Base-by-base conservation (phyloP, 1,140 invertebrate genomes). In the Pseudomyrmex cubaensis region DNA sequence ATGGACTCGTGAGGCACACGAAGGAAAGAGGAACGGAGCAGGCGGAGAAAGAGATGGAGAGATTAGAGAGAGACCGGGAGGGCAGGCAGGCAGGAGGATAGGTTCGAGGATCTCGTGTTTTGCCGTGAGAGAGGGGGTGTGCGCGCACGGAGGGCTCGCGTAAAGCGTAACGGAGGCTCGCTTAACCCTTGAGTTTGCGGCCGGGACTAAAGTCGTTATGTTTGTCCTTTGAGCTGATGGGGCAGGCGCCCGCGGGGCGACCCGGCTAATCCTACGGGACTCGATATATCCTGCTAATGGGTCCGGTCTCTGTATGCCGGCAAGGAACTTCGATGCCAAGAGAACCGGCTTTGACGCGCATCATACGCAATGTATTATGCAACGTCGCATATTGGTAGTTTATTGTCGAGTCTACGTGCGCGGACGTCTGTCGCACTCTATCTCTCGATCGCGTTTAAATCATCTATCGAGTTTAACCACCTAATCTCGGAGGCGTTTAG, bases 131-230 rank as follows among this genome's bases (percentile, higher is more conserved):
- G 73, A 17, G 48, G 15, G 74, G 50, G 61, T 66, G 80, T 73
- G 63, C 63, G 50, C 62, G 76, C 67, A 67, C 62, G 46, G 20
- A 22, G 84, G 87, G 91, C 90, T 89, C 87, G 87, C 82, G 91
- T 90, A 90, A 90, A 92, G 90, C 91, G 91, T 90, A 90, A 91
- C 90, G 90, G 92, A 92, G 91, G 87, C 91, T 90, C 90, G 92
- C 93, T 94, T 94, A 94, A 94, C 93, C 93, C 93, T 94, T 93
- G 92, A 94, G 93, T 92, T 94, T 93, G 92, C 86, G 92, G 92
- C 89, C 88, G 87, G 86, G 90, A 83, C 91, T 94, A 94, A 94
- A 94, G 93, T 93, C 91, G 93, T 94, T 94, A 94, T 94, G 92
- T 93, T 94, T 93, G 93, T 94, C 93, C 93, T 94, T 94, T 94